Percentiles rank a stretch among this genome's conserved stretches.
Conservation (phyloP, 2,113 vertebrate genomes). For the Cnemophilus loriae region DNA sequence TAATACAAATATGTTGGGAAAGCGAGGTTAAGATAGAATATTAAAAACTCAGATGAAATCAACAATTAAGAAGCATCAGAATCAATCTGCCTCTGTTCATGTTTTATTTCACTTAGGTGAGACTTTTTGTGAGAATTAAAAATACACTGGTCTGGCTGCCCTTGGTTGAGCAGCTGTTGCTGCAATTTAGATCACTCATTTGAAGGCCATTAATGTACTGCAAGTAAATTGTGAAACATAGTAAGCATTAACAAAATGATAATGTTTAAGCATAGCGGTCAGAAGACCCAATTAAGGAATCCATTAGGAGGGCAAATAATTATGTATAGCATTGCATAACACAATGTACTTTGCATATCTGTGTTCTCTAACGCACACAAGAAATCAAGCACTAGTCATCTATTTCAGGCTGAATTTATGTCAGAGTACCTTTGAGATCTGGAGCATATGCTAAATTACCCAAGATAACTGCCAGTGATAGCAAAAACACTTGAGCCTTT, state of each 20-base stretch:
- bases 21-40: not conserved
- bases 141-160: not conserved
- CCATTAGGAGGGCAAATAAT: not conserved
- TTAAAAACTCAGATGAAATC: not conserved
- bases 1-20: not conserved
- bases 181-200: not conserved
- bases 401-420: slow-evolving; percentile 18
- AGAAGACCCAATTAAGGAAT: not conserved
- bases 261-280: not conserved
- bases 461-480: not conserved
- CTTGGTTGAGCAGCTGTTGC: not conserved
- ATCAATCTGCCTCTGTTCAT: not conserved
- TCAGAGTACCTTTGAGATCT: not conserved
- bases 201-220: not conserved
- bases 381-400: not conserved
- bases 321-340: not conserved
- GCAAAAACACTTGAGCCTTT: not conserved
- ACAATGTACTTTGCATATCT: not conserved
- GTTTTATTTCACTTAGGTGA: not conserved
- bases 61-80: not conserved
- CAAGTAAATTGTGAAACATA: not conserved
- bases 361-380: not conserved
- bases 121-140: not conserved
- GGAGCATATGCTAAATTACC: not conserved
- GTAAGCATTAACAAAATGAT: not conserved